A percentile compares a stretch with the other conserved stretches of the same genome.
phyloP scores from a whole-genome alignment of 1,140 invertebrate species.

The Micrasema minimum region DNA sequence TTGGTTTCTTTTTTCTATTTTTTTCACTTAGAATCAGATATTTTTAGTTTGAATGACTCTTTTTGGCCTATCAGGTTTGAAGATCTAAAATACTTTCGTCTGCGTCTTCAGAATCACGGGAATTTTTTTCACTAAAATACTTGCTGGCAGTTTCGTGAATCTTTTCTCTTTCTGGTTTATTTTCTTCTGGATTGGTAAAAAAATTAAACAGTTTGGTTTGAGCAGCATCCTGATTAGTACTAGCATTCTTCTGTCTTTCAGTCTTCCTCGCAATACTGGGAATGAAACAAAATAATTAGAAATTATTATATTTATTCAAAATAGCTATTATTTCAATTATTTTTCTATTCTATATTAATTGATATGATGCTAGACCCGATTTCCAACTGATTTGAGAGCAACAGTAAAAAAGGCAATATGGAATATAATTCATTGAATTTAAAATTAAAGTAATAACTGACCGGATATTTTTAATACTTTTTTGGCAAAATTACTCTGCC shows the following conservation, averaged over 20 bases:
- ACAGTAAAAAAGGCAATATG: neutral
- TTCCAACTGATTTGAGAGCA: no score
- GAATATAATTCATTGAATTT: neutral
- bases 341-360: neutral
- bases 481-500: neutral
- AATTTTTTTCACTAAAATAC: neutral
- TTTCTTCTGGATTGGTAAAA: slow-evolving; percentile 7
- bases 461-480: neutral
- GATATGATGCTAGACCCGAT: no score
- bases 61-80: slow-evolving; percentile 29
- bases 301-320: slow-evolving; percentile 17
- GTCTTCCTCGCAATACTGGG: slow-evolving; percentile 16
- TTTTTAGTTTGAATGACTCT: slow-evolving; percentile 22
- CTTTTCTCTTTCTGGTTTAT: neutral
- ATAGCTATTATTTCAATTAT: slow-evolving; percentile 9
- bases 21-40: neutral
- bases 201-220: slow-evolving; percentile 16
- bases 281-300: slow-evolving; percentile 29
- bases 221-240: neutral
- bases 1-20: slow-evolving; percentile 56
- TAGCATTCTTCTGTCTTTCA: slow-evolving; percentile 29
- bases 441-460: neutral
- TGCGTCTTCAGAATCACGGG: neutral
- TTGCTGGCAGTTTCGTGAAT: slow-evolving; percentile 8
- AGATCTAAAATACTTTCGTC: slow-evolving; percentile 35